phyloP scores from a whole-genome alignment of 2,797 vertebrate genomes.

The Mormyrus proboscirostris region DNA sequence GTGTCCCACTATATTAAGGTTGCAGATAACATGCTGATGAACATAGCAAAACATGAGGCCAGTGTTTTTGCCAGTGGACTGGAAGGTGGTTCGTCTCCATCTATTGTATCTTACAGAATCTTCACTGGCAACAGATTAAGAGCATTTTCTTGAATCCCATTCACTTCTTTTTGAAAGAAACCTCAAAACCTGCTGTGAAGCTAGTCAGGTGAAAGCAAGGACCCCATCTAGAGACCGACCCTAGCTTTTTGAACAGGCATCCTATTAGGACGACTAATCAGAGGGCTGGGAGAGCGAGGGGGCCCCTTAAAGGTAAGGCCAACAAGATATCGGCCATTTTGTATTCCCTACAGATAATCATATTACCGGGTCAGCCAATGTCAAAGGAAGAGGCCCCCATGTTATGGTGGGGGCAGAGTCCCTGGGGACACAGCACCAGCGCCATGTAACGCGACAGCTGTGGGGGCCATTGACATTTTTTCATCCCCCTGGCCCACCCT shows the following conservation, averaged over 20 bases:
- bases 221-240: background rate
- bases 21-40: background rate
- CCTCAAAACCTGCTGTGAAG: background rate
- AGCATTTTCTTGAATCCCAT: background rate
- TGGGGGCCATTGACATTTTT: background rate
- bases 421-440: background rate
- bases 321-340: background rate
- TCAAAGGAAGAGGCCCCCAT: background rate
- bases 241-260: background rate
- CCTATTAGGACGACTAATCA: background rate
- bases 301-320: background rate
- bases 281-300: background rate
- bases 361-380: background rate
- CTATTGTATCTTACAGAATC: background rate
- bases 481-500: background rate
- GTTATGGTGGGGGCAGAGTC: background rate
- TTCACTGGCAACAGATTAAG: background rate
- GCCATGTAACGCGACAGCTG: background rate
- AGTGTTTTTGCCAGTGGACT: background rate
- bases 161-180: background rate
- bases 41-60: background rate
- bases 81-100: background rate
- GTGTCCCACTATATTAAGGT: background rate
- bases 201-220: background rate
- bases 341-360: background rate